Conservation (phyloP, 2,888 invertebrate species). For the Nematopogon swammerdamellus region DNA sequence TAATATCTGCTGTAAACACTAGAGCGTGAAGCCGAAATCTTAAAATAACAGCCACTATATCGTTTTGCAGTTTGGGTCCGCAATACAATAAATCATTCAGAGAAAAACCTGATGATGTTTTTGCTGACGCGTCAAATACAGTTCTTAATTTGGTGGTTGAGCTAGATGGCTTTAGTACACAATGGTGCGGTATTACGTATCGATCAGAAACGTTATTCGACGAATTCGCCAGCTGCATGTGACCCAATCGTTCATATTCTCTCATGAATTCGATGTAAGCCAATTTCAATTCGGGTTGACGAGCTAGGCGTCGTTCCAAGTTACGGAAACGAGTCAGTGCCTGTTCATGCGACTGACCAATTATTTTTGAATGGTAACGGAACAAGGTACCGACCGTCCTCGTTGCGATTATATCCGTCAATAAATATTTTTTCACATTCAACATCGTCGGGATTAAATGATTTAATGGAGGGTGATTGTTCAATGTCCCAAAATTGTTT, state of each 20-base stretch:
- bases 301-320: not conserved
- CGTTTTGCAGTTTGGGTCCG: slow-evolving; percentile 14
- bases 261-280: slow-evolving; percentile 11
- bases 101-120: slow-evolving; percentile 7
- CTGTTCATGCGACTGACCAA: not conserved
- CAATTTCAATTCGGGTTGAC: not conserved
- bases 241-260: slow-evolving; percentile 12
- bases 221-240: slow-evolving; percentile 10
- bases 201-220: too few species aligned
- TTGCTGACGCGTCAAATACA: slow-evolving; percentile 15
- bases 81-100: slow-evolving; percentile 12
- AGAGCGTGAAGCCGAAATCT: slow-evolving; percentile 11
- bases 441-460: not conserved
- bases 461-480: not conserved
- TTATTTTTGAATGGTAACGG: not conserved
- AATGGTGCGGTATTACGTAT: slow-evolving; percentile 11
- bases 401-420: not conserved
- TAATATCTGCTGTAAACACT: slow-evolving; percentile 13
- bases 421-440: not conserved
- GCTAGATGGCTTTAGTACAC: slow-evolving; percentile 10
- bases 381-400: not conserved
- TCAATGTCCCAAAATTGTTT: not conserved
- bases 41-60: slow-evolving; percentile 12
- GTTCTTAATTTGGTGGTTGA: slow-evolving; percentile 14
- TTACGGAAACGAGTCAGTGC: not conserved